A percentile compares a stretch with the other conserved stretches of the same genome.
Conservation (phyloP, 2,888 invertebrate genomes). For the Drosophila macrospina region DNA sequence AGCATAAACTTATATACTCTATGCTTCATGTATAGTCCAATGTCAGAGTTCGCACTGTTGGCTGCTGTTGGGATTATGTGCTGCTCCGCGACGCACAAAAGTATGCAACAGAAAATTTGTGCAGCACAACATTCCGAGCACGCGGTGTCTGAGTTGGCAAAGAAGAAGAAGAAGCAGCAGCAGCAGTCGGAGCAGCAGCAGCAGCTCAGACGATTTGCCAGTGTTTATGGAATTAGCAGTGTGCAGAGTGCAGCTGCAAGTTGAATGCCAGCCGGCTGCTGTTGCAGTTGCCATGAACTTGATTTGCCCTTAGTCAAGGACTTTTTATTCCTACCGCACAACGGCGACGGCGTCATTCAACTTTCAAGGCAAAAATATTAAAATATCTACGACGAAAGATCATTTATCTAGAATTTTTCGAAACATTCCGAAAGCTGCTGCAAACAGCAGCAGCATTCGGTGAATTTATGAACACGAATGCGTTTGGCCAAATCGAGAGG, state of each 20-base stretch:
- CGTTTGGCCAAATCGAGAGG: constrained; percentile 7
- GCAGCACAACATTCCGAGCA: constrained; percentile 44
- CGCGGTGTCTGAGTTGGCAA: constrained; percentile 23
- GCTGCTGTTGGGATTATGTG: constrained; percentile 40
- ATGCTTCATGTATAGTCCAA: constrained; percentile 6
- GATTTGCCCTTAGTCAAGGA: constrained; percentile 85
- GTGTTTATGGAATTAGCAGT: constrained; percentile 80
- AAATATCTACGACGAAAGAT: constrained; percentile 76
- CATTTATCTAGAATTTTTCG: constrained; percentile 73
- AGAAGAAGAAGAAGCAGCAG: not conserved
- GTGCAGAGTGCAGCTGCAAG: constrained; percentile 57
- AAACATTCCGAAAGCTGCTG: constrained; percentile 28
- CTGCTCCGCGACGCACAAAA: constrained; percentile 32
- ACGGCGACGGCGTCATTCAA: constrained; percentile 22
- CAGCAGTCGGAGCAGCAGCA: constrained; percentile 6
- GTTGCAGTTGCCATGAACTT: constrained; percentile 78
- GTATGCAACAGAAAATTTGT: constrained; percentile 56
- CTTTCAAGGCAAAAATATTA: constrained; percentile 76
- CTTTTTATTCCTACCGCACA: constrained; percentile 66
- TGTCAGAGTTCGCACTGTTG: constrained; percentile 1
- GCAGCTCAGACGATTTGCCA: constrained; percentile 72
- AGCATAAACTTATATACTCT: constrained; percentile 3
- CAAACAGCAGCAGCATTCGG: constrained; percentile 50
- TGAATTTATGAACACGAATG: constrained; percentile 82
- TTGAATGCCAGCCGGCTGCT: constrained; percentile 19